Base-by-base conservation (phyloP, 2,113 vertebrate species). In the Merops nubicus region DNA sequence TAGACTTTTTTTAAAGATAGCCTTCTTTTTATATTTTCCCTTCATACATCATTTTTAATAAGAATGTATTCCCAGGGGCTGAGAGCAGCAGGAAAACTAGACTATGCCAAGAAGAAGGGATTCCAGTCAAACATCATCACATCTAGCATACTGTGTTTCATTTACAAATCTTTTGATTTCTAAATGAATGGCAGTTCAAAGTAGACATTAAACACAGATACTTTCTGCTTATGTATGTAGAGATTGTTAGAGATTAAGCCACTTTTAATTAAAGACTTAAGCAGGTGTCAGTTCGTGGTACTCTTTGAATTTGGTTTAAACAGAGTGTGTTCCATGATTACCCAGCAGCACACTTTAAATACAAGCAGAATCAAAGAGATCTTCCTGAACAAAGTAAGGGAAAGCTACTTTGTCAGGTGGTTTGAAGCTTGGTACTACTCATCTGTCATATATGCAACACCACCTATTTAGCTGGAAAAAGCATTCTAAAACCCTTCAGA, bases 131-230 rank as follows among this genome's bases (percentile, higher is more conserved):
- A 88, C 85, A 88, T 36, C 89, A 89, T 65, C 82, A 62, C 3
- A 65, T 85, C 77, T 87, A 47, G 93, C 78, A 43, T 4, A 16
- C 29, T 36, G 67, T 22, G 45, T 89, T 96, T 86, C 85, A 94
- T 97, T 95, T 95, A 89, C 91, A 91, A 85, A 97, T 95, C 95
- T 96, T 96, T 94, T 95, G 94, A 96, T 96, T 97, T 81, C 91
- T 90, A 95, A 91, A 95, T 90, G 78, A 93, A 77, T 59, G 60
- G 63, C 88, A 93, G 87, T 96, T 96, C 95, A 96, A 97, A 97
- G 95, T 68, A 85, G 85, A 93, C 72, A 88, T 93, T 83, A 96
- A 96, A 89, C 83, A 91, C 85, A 86, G 85, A 67, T 47, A 88
- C 42, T 88, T 94, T 96, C 75, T 93, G 89, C 89, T 89, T 90